Conservation (phyloP, 1,140 invertebrate species). For the Portunus trituberculatus region DNA sequence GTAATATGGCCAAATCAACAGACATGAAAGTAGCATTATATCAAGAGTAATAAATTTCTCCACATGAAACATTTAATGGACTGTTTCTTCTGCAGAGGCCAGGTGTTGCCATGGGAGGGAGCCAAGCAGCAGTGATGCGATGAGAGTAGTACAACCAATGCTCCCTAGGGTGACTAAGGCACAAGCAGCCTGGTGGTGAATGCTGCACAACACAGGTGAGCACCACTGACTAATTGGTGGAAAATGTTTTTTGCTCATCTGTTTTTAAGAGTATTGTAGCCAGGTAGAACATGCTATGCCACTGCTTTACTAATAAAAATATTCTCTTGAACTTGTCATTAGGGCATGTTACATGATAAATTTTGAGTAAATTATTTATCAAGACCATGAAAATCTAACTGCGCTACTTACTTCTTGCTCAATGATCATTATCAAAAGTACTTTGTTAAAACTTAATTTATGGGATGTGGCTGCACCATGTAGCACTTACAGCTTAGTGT, state of each 20-base stretch:
- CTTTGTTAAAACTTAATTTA: background rate
- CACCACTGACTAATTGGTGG: background rate
- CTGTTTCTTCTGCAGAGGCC: background rate
- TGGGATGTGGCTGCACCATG: conserved; percentile 30
- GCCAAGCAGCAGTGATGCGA: background rate
- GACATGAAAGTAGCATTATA: conserved; percentile 7
- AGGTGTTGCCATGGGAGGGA: background rate
- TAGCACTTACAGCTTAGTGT: conserved; percentile 1
- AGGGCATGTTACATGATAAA: no score
- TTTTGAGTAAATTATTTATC: no score
- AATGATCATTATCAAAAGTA: no score
- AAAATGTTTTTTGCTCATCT: background rate
- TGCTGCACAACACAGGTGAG: background rate
- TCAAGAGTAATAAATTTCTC: background rate
- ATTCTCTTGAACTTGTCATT: no score
- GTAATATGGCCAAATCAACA: conserved; percentile 1
- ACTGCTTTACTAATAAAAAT: no score
- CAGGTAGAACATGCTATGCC: no score
- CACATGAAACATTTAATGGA: background rate
- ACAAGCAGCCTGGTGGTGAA: background rate
- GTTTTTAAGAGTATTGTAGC: no score
- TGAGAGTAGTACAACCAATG: background rate
- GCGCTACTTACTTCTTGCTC: no score
- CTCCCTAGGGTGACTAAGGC: background rate
- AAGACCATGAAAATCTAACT: no score